Percentiles rank a stretch among this genome's conserved stretches.
phyloP scores from a whole-genome alignment of 2,888 invertebrate genomes.

The Schizotus pectinicornis region DNA sequence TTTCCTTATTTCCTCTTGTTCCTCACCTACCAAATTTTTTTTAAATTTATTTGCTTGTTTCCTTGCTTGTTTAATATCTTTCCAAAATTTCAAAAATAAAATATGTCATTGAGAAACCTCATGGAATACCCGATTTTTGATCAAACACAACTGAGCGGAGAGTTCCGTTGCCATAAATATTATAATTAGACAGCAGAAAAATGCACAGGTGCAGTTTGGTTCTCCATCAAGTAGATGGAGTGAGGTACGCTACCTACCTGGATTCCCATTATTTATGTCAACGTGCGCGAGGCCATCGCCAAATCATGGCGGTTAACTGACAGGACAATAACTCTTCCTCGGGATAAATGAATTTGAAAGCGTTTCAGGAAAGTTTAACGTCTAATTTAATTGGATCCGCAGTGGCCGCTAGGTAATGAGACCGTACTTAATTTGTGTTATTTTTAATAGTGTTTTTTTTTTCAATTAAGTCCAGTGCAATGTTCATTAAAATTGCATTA shows the following conservation, averaged over 20 bases:
- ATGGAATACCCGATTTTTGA: too few species aligned
- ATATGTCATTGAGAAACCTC: too few species aligned
- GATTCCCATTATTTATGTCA: slow-evolving; percentile 33
- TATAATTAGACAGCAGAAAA: slow-evolving; percentile 13
- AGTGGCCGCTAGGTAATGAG: slow-evolving; percentile 6
- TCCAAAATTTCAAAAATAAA: too few species aligned
- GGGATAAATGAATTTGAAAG: slow-evolving; percentile 3
- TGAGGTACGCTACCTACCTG: slow-evolving; percentile 30
- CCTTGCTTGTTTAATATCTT: too few species aligned
- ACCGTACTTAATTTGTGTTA: not conserved
- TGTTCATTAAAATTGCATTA: too few species aligned
- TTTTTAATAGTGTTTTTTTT: too few species aligned
- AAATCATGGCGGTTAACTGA: slow-evolving; percentile 34
- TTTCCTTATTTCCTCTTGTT: too few species aligned
- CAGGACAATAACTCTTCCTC: slow-evolving; percentile 34
- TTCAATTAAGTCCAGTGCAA: too few species aligned
- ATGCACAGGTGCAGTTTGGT: slow-evolving; percentile 26
- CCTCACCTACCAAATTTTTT: too few species aligned
- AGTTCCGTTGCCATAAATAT: slow-evolving; percentile 17
- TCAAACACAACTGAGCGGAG: too few species aligned
- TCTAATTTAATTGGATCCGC: slow-evolving; percentile 6
- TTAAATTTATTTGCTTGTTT: too few species aligned
- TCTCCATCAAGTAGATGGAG: slow-evolving; percentile 19
- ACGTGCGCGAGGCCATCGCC: slow-evolving; percentile 22
- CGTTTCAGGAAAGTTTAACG: not conserved